Conservation (phyloP, 2,797 vertebrate species). For the Clarias pachynema region DNA sequence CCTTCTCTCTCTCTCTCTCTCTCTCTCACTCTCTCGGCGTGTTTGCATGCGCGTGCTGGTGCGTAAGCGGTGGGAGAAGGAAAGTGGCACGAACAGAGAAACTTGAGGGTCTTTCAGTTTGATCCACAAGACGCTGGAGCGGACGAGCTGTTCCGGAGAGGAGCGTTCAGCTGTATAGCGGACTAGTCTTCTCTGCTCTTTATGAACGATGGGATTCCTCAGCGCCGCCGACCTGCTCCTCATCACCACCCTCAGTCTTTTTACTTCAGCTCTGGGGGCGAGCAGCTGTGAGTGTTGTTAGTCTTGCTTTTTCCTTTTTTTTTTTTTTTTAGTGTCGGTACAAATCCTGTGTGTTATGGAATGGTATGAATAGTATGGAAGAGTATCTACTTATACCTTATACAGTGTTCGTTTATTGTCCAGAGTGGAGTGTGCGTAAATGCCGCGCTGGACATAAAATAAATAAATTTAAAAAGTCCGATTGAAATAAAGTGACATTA, state of each 20-base stretch:
- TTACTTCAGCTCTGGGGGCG: slow-evolving; percentile 48
- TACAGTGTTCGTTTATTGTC: background rate
- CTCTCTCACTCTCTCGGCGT: background rate
- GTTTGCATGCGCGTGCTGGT: background rate
- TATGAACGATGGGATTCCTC: slow-evolving; percentile 26
- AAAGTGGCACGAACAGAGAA: slow-evolving; percentile 18
- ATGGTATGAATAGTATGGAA: background rate
- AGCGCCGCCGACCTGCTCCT: slow-evolving; percentile 34
- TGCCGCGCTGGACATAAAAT: background rate
- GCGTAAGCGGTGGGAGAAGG: background rate
- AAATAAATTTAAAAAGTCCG: background rate
- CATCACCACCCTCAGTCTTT: slow-evolving; percentile 26
- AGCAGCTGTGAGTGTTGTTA: slow-evolving; percentile 54
- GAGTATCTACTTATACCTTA: background rate
- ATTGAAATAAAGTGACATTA: background rate
- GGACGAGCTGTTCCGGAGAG: slow-evolving; percentile 10
- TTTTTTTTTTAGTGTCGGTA: background rate
- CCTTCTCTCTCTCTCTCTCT: too few species aligned
- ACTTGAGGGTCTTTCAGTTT: slow-evolving; percentile 20
- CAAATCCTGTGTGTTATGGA: background rate
- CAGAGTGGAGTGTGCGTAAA: background rate
- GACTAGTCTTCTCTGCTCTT: slow-evolving; percentile 25
- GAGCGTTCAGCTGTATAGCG: background rate
- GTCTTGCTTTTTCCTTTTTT: background rate
- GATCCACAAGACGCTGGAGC: slow-evolving; percentile 23